Conservation (phyloP, 2,888 invertebrate species). For the Heteropelma amictum region DNA sequence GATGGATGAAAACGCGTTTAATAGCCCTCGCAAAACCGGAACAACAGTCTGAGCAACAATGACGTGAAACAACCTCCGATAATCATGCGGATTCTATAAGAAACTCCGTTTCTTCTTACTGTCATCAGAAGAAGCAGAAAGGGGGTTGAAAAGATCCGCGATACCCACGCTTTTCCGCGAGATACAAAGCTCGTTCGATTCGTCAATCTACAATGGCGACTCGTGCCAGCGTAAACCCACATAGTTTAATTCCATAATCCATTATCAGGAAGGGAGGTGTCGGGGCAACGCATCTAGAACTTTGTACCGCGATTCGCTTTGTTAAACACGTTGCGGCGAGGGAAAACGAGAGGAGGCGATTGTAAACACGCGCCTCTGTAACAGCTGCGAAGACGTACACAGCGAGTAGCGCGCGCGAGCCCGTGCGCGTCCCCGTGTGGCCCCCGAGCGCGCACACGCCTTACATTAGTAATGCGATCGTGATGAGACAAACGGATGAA, state of each 20-base stretch:
- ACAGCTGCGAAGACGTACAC: neutral
- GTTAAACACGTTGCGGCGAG: conserved; percentile 42
- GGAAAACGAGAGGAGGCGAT: neutral
- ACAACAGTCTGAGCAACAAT: too few species aligned
- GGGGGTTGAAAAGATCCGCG: neutral
- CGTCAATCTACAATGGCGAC: neutral
- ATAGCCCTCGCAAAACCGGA: too few species aligned
- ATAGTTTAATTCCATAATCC: neutral
- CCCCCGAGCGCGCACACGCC: conserved; percentile 23
- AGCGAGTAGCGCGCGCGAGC: conserved; percentile 26
- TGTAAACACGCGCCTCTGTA: neutral
- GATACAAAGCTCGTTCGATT: conserved; percentile 6
- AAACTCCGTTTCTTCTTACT: neutral
- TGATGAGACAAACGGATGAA: neutral
- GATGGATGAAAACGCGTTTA: conserved; percentile 7
- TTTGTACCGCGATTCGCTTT: conserved; percentile 64
- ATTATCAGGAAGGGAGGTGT: neutral
- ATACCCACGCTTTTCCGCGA: neutral
- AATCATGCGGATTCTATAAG: too few species aligned
- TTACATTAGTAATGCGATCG: conserved; percentile 6
- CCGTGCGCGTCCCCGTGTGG: conserved; percentile 17
- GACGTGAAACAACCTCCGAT: too few species aligned
- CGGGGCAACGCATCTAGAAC: conserved; percentile 51
- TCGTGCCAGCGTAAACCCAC: neutral
- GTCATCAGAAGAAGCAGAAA: neutral